Conservation (phyloP, 2,797 vertebrate genomes). For the Rhinoraja longicauda region DNA sequence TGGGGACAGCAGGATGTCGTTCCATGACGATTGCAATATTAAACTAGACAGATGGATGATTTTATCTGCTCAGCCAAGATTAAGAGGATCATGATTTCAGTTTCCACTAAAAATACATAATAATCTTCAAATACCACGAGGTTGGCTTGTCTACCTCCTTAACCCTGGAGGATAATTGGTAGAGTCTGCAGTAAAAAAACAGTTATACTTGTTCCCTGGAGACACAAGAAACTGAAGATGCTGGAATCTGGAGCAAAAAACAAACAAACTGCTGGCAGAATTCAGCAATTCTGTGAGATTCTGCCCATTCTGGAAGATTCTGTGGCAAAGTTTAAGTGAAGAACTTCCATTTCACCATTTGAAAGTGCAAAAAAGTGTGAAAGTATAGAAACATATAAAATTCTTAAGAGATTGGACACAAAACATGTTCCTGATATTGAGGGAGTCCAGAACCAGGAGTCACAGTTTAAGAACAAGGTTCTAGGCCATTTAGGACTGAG, state of each 20-base stretch:
- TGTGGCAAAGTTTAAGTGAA: neutral
- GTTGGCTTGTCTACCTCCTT: neutral
- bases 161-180: neutral
- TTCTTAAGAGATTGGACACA: too few relatives aligned
- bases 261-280: too few relatives aligned
- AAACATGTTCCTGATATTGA: too few relatives aligned
- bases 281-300: too few relatives aligned
- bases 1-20: neutral
- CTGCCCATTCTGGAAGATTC: neutral
- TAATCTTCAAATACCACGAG: neutral
- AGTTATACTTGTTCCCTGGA: neutral
- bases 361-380: too few relatives aligned
- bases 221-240: too few relatives aligned
- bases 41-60: constrained; percentile 13
- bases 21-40: neutral
- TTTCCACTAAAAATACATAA: neutral
- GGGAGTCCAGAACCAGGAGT: too few relatives aligned
- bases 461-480: too few relatives aligned
- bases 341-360: neutral
- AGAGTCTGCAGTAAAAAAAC: neutral
- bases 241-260: too few relatives aligned
- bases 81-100: neutral
- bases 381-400: too few relatives aligned
- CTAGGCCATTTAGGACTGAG: too few relatives aligned
- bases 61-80: neutral